Percentiles rank a stretch among this genome's conserved stretches.
phyloP scores from a whole-genome alignment of 2,888 invertebrate genomes.

The Parthenolecanium corni region DNA sequence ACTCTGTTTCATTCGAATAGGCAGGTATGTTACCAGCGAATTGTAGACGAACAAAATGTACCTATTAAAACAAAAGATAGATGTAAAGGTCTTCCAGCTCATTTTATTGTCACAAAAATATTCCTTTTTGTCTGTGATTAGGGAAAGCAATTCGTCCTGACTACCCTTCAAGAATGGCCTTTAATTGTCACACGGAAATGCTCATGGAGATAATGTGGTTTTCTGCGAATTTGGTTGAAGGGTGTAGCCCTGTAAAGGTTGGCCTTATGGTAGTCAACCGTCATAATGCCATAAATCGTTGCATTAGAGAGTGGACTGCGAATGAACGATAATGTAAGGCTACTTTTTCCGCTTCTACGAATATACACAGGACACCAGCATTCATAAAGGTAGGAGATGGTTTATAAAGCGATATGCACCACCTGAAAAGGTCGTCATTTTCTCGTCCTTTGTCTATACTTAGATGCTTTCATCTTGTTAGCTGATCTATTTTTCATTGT shows the following conservation, averaged over 20 bases:
- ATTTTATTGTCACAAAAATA: not conserved
- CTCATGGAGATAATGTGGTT: no score
- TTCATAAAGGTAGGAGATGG: not conserved
- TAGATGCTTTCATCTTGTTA: not conserved
- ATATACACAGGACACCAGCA: slow-evolving; percentile 4
- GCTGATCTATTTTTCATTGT: slow-evolving; percentile 5
- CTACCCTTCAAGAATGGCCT: no score
- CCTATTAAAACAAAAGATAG: no score
- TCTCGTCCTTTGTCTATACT: not conserved
- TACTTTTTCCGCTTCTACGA: slow-evolving; percentile 8
- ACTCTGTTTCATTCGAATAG: no score
- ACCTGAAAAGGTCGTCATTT: not conserved
- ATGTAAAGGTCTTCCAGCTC: not conserved
- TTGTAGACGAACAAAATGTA: no score
- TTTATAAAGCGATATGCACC: slow-evolving; percentile 8
- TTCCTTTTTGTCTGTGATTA: not conserved
- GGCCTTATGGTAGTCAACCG: not conserved
- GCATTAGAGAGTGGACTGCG: slow-evolving; percentile 7
- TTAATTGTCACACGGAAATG: no score
- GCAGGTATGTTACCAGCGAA: no score
- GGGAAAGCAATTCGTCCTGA: no score
- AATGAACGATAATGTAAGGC: slow-evolving; percentile 14
- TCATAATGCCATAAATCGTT: slow-evolving; percentile 1
- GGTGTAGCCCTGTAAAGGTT: not conserved
- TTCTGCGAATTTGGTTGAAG: not conserved